These are phyloP conservation scores for Hypercompe scribonia DNA, from an alignment of 2,888 invertebrate species.

Conservation along the genomic window DNA sequence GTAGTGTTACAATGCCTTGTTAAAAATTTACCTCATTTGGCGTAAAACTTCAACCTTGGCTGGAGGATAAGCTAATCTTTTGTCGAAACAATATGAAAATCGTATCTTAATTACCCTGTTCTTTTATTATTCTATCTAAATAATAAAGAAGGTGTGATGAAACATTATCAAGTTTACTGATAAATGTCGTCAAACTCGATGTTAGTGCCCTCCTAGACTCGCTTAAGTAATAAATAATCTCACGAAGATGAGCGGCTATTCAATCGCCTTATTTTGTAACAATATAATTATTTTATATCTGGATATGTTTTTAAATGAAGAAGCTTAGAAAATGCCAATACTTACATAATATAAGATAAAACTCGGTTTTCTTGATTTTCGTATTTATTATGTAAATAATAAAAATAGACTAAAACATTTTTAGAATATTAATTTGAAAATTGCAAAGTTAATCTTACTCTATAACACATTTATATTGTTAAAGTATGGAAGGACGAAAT, in stretches of 20 bases:
- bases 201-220: not conserved
- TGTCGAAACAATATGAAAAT: slow-evolving; percentile 1
- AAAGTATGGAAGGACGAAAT: not conserved
- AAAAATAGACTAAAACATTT: not conserved
- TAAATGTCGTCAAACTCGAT: not conserved
- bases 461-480: not conserved
- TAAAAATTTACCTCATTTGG: slow-evolving; percentile 4
- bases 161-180: not conserved
- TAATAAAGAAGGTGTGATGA: not conserved
- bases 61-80: slow-evolving; percentile 5
- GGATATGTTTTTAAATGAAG: not conserved
- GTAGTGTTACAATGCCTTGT: slow-evolving; percentile 5
- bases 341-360: not conserved
- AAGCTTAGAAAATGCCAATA: not conserved
- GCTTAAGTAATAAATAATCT: not conserved
- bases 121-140: not conserved
- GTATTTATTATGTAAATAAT: not conserved
- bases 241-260: not conserved
- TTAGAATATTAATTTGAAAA: not conserved
- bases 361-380: not conserved
- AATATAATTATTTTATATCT: not conserved
- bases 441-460: not conserved
- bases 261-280: not conserved
- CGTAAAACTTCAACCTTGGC: slow-evolving; percentile 4
- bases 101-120: not conserved